These are phyloP conservation scores for Anthopleura xanthogrammica DNA, from an alignment of 92 coral and sea anemone genomes.

Conservation along the genomic window DNA sequence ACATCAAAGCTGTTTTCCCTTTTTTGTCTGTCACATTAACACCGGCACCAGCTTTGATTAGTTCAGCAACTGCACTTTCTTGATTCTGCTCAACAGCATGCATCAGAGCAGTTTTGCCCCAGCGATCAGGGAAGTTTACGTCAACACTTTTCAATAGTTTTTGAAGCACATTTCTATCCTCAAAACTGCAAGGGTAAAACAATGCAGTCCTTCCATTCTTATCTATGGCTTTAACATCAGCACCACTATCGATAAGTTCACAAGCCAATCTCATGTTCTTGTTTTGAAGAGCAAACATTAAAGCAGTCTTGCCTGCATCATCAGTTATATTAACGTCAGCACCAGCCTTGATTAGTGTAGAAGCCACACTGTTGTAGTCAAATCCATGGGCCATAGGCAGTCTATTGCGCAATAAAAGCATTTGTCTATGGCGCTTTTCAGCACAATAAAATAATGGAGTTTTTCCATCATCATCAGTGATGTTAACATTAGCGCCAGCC, in stretches of 20 bases:
- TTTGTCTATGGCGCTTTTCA: background rate
- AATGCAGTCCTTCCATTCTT: background rate
- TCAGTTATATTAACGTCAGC: background rate
- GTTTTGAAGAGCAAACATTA: background rate
- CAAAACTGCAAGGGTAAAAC: background rate
- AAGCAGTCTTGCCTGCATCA: background rate
- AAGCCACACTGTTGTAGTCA: background rate
- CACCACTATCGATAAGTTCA: background rate
- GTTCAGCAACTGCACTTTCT: background rate
- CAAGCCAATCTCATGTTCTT: background rate
- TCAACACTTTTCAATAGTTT: background rate
- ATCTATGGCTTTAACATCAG: background rate
- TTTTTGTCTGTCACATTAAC: background rate
- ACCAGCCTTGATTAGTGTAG: background rate
- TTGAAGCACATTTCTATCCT: too few relatives aligned
- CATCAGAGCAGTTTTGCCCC: background rate
- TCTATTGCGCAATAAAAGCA: background rate
- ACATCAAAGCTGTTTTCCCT: conserved; percentile 13
- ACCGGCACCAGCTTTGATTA: background rate
- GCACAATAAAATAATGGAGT: background rate
- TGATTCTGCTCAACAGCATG: background rate
- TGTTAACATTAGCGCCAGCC: background rate
- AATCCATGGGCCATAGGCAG: background rate
- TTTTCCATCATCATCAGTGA: background rate
- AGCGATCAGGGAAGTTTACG: background rate